A percentile compares a stretch with the other conserved stretches of the same genome.
Conservation (phyloP, 2,888 invertebrate species). For the Erebia epiphron region DNA sequence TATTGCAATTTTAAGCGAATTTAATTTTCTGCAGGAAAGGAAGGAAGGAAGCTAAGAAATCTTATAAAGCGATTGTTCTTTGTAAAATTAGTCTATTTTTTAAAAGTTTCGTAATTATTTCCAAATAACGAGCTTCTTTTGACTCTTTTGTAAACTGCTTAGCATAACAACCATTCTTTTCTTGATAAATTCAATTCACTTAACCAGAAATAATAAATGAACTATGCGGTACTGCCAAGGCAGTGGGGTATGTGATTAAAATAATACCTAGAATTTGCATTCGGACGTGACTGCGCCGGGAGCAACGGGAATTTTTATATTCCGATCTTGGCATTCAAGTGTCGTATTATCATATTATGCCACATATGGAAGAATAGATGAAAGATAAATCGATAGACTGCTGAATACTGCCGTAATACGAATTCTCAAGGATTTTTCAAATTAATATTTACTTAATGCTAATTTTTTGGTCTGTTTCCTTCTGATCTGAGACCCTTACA, state of each 20-base stretch:
- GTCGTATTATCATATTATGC: constrained; percentile 20
- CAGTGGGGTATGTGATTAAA: constrained; percentile 39
- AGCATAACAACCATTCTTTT: neutral
- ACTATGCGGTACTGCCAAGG: constrained; percentile 28
- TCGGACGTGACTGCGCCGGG: constrained; percentile 34
- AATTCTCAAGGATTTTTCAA: neutral
- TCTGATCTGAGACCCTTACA: no score
- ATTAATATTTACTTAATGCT: neutral
- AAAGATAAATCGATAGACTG: constrained; percentile 6
- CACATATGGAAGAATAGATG: constrained; percentile 16
- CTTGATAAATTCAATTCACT: constrained; percentile 30
- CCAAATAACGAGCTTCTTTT: neutral
- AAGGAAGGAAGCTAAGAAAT: no score
- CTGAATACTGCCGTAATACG: neutral
- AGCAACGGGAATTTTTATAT: constrained; percentile 32
- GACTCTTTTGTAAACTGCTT: constrained; percentile 2
- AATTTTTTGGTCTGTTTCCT: no score
- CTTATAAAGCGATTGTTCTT: no score
- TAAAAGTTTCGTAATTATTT: neutral
- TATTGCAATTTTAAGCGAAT: neutral
- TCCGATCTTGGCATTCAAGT: constrained; percentile 25
- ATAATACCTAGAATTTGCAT: constrained; percentile 42
- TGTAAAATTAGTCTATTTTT: no score
- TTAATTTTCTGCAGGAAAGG: neutral
- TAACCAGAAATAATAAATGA: constrained; percentile 26